phyloP scores from a whole-genome alignment of 2,888 invertebrate genomes.

The Lithophane semibrunnea region DNA sequence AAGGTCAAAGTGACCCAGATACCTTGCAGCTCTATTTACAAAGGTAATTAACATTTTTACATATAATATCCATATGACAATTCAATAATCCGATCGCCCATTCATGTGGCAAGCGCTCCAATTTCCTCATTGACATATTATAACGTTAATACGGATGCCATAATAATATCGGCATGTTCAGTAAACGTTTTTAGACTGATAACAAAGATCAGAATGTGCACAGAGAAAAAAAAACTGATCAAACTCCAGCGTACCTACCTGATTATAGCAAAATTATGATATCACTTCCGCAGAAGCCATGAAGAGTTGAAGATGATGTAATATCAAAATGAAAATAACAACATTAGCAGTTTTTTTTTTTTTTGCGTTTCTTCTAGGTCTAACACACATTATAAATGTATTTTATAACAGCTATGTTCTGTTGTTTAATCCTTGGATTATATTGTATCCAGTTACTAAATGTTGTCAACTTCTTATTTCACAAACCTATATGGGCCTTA shows the following conservation, averaged over 20 bases:
- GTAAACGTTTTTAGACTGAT: background rate
- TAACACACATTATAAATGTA: background rate
- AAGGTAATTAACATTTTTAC: conserved; percentile 84
- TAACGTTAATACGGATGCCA: background rate
- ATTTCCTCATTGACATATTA: too few relatives aligned
- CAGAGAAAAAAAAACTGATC: background rate
- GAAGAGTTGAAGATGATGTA: background rate
- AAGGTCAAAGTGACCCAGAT: conserved; percentile 95
- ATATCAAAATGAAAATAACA: background rate
- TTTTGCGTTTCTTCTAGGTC: background rate
- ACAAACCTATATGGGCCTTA: too few relatives aligned
- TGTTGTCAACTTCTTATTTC: too few relatives aligned
- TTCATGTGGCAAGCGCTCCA: background rate
- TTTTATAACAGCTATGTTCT: too few relatives aligned
- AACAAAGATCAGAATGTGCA: background rate
- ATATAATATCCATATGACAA: too few relatives aligned
- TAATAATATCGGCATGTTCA: background rate
- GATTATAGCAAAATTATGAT: too few relatives aligned
- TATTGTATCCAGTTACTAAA: too few relatives aligned
- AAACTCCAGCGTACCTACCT: background rate
- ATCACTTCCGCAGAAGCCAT: background rate
- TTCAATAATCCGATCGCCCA: background rate
- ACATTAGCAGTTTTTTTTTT: background rate
- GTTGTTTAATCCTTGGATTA: too few relatives aligned
- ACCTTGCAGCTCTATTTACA: conserved; percentile 93